phyloP scores from a whole-genome alignment of 2,888 invertebrate genomes.

The Arctia plantaginis region DNA sequence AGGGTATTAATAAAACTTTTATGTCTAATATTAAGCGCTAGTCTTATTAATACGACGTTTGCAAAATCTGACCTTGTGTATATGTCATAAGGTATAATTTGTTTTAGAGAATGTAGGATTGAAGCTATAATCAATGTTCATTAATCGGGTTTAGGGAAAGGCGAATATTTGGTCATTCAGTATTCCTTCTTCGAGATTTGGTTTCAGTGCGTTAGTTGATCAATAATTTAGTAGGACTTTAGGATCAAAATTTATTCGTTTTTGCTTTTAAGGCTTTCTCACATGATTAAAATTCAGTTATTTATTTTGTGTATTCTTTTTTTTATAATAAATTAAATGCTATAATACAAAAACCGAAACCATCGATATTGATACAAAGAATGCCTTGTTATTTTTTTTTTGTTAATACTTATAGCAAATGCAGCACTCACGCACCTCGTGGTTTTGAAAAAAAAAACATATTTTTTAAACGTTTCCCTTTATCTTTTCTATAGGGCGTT shows the following conservation, averaged over 20 bases:
- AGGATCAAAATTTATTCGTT: not conserved
- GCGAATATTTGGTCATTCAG: slow-evolving; percentile 19
- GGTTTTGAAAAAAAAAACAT: too few species aligned
- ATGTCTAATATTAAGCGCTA: slow-evolving; percentile 31
- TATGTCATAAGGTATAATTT: not conserved
- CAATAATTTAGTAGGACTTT: not conserved
- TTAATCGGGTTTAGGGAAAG: slow-evolving; percentile 42
- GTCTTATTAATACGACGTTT: slow-evolving; percentile 13
- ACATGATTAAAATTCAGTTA: not conserved
- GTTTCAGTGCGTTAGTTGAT: not conserved
- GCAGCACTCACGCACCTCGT: too few species aligned
- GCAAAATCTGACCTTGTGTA: slow-evolving; percentile 9
- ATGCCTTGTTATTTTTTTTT: too few species aligned
- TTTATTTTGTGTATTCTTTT: not conserved
- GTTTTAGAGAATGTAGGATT: slow-evolving; percentile 29
- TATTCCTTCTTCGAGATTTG: not conserved
- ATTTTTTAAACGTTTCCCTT: too few species aligned
- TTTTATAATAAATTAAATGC: too few species aligned
- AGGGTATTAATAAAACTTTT: slow-evolving; percentile 42
- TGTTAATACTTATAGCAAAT: too few species aligned
- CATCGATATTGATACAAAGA: too few species aligned
- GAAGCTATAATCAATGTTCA: slow-evolving; percentile 39
- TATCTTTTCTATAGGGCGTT: too few species aligned
- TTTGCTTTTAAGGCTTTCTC: not conserved
- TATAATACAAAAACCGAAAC: too few species aligned